These are phyloP conservation scores for Drosophila mulleri DNA, from an alignment of 2,888 invertebrate genomes.

Conservation along the genomic window DNA sequence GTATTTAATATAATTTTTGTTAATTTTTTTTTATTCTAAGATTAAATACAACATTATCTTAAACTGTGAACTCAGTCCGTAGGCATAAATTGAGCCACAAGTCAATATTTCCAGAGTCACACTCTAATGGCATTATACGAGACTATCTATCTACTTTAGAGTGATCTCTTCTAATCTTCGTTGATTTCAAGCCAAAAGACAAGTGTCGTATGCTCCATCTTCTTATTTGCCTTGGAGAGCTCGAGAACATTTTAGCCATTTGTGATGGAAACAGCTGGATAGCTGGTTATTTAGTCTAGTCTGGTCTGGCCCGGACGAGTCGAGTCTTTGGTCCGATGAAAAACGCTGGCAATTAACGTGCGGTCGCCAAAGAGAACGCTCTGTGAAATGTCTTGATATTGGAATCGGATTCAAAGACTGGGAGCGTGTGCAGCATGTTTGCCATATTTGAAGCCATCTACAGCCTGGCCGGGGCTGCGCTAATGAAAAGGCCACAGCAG, in stretches of 20 bases:
- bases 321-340: conserved; percentile 12
- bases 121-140: not conserved
- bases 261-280: conserved; percentile 50
- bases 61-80: not conserved
- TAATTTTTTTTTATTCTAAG: too few species aligned
- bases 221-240: not conserved
- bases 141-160: not conserved
- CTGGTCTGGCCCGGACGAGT: conserved; percentile 14
- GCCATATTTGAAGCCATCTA: conserved; percentile 71
- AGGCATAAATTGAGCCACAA: not conserved
- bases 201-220: not conserved
- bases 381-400: conserved; percentile 31
- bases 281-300: conserved; percentile 37
- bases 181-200: not conserved
- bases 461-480: conserved; percentile 43
- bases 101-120: not conserved
- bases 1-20: too few species aligned
- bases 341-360: conserved; percentile 66
- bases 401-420: conserved; percentile 14
- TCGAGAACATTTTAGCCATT: conserved; percentile 27
- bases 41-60: not conserved
- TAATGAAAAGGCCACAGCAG: conserved; percentile 59
- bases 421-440: conserved; percentile 45
- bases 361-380: conserved; percentile 31
- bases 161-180: not conserved